Conservation (phyloP, 2,888 invertebrate species). For the Clunio marinus region DNA sequence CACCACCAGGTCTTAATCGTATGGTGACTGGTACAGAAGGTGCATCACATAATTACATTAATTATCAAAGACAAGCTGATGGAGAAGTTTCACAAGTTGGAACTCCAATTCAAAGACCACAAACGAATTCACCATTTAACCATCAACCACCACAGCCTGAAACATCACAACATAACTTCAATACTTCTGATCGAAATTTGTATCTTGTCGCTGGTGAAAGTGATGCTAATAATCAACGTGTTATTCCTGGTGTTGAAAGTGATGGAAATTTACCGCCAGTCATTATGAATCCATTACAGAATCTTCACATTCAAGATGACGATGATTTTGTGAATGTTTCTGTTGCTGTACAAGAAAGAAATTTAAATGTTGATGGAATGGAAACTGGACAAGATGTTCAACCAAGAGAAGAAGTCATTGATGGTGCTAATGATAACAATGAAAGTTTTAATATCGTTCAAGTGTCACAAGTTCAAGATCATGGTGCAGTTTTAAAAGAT, state of each 20-base stretch:
- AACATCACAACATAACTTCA: slow-evolving; percentile 39
- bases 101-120: slow-evolving; percentile 41
- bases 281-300: slow-evolving; percentile 14
- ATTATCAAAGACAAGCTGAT: slow-evolving; percentile 52
- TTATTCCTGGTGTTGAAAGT: slow-evolving; percentile 58
- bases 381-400: slow-evolving; percentile 40
- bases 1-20: slow-evolving; percentile 54
- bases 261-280: slow-evolving; percentile 46
- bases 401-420: slow-evolving; percentile 57
- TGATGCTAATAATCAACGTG: slow-evolving; percentile 47
- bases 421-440: slow-evolving; percentile 55
- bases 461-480: slow-evolving; percentile 39
- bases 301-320: slow-evolving; percentile 32
- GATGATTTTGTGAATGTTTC: slow-evolving; percentile 45
- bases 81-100: slow-evolving; percentile 51
- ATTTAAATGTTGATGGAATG: slow-evolving; percentile 31
- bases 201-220: slow-evolving; percentile 48
- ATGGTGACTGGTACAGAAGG: slow-evolving; percentile 54
- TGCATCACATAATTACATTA: slow-evolving; percentile 49
- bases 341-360: slow-evolving; percentile 44
- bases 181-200: slow-evolving; percentile 45
- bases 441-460: slow-evolving; percentile 51
- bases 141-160: slow-evolving; percentile 28
- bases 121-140: slow-evolving; percentile 8
- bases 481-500: slow-evolving; percentile 30